Evolutionary conservation across 2,113 vertebrate genomes (phyloP).

Genomic region (Paradoxurus hermaphroditus): DNA sequence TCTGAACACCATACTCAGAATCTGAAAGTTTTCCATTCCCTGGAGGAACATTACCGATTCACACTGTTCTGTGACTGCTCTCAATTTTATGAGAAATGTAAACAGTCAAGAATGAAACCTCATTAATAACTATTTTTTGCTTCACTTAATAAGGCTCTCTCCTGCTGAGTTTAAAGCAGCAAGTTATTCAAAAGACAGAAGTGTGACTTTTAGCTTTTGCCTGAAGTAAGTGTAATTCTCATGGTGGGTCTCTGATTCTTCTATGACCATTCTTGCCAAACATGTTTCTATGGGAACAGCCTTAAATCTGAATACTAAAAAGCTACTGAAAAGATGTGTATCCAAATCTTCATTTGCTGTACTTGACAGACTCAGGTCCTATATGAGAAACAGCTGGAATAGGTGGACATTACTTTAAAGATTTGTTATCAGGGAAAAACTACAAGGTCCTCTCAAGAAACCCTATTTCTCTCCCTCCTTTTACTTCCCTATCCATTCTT

Average conservation of each 20-base stretch:
- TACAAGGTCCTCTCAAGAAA: not conserved
- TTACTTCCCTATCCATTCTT: not conserved
- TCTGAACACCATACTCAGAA: not conserved
- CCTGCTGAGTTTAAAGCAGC: constrained; percentile 17
- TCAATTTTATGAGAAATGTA: constrained; percentile 28
- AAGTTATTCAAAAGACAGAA: constrained; percentile 23
- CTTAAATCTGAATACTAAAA: constrained; percentile 25
- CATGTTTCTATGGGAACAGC: constrained; percentile 42
- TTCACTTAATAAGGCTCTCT: constrained; percentile 25
- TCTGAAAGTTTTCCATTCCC: not conserved
- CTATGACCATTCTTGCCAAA: not conserved
- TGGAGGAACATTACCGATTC: not conserved
- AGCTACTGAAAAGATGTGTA: not conserved
- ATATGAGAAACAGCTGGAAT: not conserved
- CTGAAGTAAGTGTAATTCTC: not conserved
- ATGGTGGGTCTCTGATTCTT: not conserved
- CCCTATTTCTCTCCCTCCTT: not conserved
- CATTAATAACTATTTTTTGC: constrained; percentile 40
- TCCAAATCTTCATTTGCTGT: not conserved
- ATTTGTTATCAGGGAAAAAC: not conserved
- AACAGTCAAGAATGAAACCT: constrained; percentile 39
- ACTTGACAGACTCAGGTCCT: not conserved
- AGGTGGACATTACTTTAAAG: not conserved
- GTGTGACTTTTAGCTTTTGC: not conserved
- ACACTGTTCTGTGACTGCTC: not conserved